Conservation (phyloP, 2,888 invertebrate genomes). For the Hypselothyrea guttata region DNA sequence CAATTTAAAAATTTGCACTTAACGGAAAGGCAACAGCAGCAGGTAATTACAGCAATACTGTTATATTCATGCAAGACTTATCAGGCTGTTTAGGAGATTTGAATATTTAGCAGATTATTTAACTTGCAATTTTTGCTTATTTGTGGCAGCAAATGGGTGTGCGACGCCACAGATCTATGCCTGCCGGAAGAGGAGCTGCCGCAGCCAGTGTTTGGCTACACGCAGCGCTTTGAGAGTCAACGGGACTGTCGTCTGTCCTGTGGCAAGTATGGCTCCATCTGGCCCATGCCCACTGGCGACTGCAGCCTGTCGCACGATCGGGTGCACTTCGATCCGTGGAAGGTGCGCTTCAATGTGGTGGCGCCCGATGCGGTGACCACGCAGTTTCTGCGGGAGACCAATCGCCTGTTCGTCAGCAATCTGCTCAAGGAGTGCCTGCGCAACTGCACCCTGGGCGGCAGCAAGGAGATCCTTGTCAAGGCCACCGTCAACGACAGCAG, state of each 20-base stretch:
- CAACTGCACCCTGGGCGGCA: slow-evolving; percentile 82
- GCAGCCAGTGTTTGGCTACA: not conserved
- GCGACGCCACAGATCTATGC: slow-evolving; percentile 68
- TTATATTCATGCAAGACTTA: no score
- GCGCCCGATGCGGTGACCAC: slow-evolving; percentile 83
- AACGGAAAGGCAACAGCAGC: no score
- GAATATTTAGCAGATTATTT: no score
- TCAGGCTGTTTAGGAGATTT: no score
- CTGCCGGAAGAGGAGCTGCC: slow-evolving; percentile 46
- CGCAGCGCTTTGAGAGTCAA: slow-evolving; percentile 82
- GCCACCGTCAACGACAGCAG: slow-evolving; percentile 84
- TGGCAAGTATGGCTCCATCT: slow-evolving; percentile 86
- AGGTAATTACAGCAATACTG: no score
- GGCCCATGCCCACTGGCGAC: slow-evolving; percentile 87
- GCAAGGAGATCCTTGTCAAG: slow-evolving; percentile 84
- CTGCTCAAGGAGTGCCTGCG: slow-evolving; percentile 85
- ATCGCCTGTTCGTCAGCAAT: slow-evolving; percentile 84
- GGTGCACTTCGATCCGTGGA: slow-evolving; percentile 85
- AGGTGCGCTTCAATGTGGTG: slow-evolving; percentile 83
- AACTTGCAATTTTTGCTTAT: not conserved
- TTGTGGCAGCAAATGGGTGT: slow-evolving; percentile 60
- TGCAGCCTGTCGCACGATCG: slow-evolving; percentile 81
- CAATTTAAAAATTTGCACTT: no score
- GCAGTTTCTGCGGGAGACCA: slow-evolving; percentile 84
- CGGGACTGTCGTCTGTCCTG: slow-evolving; percentile 87